Percentiles rank a stretch among this genome's conserved stretches.
Conservation (phyloP, 53 echinoderm and acorn worm genomes). For the Holothuria scabra region DNA sequence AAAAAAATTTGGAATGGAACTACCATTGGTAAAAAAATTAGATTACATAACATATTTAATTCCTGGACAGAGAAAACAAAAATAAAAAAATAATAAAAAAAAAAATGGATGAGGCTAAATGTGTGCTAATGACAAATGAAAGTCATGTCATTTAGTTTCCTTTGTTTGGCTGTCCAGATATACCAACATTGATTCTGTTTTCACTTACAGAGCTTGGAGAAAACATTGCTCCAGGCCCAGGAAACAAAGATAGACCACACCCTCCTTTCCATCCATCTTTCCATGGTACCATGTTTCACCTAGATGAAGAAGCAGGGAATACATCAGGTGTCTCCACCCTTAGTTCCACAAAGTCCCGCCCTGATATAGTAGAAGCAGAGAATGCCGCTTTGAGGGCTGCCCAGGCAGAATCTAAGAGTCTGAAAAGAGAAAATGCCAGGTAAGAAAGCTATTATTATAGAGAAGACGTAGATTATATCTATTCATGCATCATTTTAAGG, state of each 20-base stretch:
- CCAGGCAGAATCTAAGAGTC: constrained; percentile 71
- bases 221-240: constrained; percentile 72
- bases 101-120: no score
- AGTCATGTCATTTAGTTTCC: no score
- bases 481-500: no score
- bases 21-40: no score
- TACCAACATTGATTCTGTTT: no score
- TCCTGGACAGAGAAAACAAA: no score
- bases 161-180: no score
- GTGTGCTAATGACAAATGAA: no score
- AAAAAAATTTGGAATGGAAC: no score
- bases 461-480: no score
- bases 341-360: constrained; percentile 81
- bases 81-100: no score
- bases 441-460: constrained; percentile 17
- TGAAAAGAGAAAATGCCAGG: constrained; percentile 87
- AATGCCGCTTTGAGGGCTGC: constrained; percentile 55
- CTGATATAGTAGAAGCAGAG: constrained; percentile 62
- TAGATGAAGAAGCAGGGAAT: constrained; percentile 82
- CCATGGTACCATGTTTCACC: constrained; percentile 57
- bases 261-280: constrained; percentile 37
- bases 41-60: no score
- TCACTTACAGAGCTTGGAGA: constrained; percentile 75
- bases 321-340: constrained; percentile 97
- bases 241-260: constrained; percentile 44